Percentiles rank a stretch among this genome's conserved stretches.
Evolutionary conservation across 2,113 vertebrate genomes (phyloP).

Genomic region (Corythaixoides concolor): DNA sequence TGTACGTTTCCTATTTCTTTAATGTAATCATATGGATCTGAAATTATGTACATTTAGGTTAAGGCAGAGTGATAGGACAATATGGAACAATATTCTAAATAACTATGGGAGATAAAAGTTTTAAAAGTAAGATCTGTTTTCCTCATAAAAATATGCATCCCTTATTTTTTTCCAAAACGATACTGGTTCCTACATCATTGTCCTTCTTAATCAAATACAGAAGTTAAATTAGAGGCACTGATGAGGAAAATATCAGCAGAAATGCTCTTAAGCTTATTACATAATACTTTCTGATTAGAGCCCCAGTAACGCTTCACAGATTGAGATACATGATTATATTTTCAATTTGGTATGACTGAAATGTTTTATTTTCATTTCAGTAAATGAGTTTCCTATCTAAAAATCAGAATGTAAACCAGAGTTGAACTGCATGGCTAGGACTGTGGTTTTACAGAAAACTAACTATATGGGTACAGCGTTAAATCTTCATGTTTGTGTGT

Average conservation of each 20-base stretch:
- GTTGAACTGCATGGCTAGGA: not conserved
- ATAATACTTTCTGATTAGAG: constrained; percentile 32
- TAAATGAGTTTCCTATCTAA: not conserved
- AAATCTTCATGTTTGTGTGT: not conserved
- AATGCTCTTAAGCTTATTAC: constrained; percentile 31
- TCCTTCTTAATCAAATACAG: constrained; percentile 32
- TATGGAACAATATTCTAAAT: not conserved
- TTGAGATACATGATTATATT: not conserved
- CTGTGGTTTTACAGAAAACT: not conserved
- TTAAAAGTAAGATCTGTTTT: not conserved
- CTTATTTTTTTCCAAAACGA: not conserved
- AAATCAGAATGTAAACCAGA: not conserved
- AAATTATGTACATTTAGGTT: not conserved
- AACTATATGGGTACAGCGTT: not conserved
- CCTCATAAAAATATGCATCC: not conserved
- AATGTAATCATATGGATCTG: not conserved
- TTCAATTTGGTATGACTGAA: constrained; percentile 26
- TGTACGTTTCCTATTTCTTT: not conserved
- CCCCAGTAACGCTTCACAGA: not conserved
- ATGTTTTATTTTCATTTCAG: constrained; percentile 9
- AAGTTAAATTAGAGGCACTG: constrained; percentile 44
- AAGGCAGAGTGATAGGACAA: not conserved
- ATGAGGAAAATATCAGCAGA: constrained; percentile 27
- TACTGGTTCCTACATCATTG: not conserved
- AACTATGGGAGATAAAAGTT: not conserved